Percentiles rank a stretch among this genome's conserved stretches.
phyloP scores from a whole-genome alignment of 2,888 invertebrate species.

The Keiferia lycopersicella region DNA sequence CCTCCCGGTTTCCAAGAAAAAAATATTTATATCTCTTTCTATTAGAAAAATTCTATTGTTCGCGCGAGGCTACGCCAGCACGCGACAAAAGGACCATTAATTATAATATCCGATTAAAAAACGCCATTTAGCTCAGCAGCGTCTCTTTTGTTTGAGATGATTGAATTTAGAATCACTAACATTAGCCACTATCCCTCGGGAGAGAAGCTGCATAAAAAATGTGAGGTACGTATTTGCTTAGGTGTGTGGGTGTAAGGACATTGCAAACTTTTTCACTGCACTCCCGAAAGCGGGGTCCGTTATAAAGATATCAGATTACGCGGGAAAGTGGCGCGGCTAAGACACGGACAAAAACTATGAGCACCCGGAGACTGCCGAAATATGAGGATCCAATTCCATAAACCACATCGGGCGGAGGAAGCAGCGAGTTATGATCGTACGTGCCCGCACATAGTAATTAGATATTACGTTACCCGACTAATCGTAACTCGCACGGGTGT shows the following conservation, averaged over 20 bases:
- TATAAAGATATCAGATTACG: constrained; percentile 70
- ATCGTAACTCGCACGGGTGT: constrained; percentile 80
- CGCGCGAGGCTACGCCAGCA: constrained; percentile 79
- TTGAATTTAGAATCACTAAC: constrained; percentile 77
- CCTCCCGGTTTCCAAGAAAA: constrained; percentile 72
- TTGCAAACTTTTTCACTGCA: constrained; percentile 49
- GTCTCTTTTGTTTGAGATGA: constrained; percentile 77
- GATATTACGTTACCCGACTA: constrained; percentile 77
- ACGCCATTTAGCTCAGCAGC: constrained; percentile 77
- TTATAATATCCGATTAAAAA: constrained; percentile 83
- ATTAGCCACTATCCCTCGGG: constrained; percentile 67
- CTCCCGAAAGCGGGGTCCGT: constrained; percentile 45
- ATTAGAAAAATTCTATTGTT: constrained; percentile 80
- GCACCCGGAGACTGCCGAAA: constrained; percentile 76
- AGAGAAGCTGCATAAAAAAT: constrained; percentile 51
- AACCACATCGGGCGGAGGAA: constrained; percentile 78
- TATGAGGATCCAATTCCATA: constrained; percentile 80
- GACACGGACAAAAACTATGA: constrained; percentile 69
- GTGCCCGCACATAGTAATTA: constrained; percentile 80
- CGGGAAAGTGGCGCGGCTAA: constrained; percentile 58
- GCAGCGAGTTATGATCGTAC: constrained; percentile 77
- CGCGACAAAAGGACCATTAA: constrained; percentile 82
- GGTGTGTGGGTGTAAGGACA: constrained; percentile 40
- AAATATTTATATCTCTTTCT: constrained; percentile 79
- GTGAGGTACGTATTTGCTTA: constrained; percentile 52